These are phyloP conservation scores for Macropodus opercularis DNA, from an alignment of 2,797 vertebrate species.

Conservation along the genomic window DNA sequence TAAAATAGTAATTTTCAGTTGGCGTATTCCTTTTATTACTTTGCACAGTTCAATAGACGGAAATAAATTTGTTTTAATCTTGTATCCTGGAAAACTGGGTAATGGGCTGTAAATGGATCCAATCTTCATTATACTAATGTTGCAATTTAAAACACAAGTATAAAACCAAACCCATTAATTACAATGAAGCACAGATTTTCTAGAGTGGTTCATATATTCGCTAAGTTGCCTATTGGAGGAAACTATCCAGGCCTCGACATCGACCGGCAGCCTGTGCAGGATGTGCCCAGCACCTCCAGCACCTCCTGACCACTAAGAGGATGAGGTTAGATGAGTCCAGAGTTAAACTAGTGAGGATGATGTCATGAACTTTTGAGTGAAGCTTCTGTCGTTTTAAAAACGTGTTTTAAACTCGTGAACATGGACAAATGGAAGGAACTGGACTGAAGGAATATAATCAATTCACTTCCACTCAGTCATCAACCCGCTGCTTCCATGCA, in stretches of 20 bases:
- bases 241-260: too few species aligned
- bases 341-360: too few species aligned
- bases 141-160: conserved; percentile 4
- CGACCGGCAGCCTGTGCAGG: too few species aligned
- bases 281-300: too few species aligned
- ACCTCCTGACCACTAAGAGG: too few species aligned
- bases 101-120: conserved; percentile 21
- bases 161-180: too few species aligned
- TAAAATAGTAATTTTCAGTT: conserved; percentile 14
- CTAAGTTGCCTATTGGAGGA: too few species aligned
- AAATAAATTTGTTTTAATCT: conserved; percentile 43
- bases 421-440: conserved; percentile 2
- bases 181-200: too few species aligned
- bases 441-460: background rate
- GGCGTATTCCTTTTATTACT: conserved; percentile 26
- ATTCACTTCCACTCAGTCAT: background rate
- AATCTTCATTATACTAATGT: conserved; percentile 32
- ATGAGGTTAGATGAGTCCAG: too few species aligned
- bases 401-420: conserved; percentile 16
- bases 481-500: background rate
- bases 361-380: too few species aligned
- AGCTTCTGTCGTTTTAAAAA: too few species aligned
- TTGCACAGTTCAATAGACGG: conserved; percentile 37
- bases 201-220: too few species aligned
- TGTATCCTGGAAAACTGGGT: conserved; percentile 27